Base-by-base conservation (phyloP, 2,797 vertebrate genomes). In the Pteronotus mesoamericanus region DNA sequence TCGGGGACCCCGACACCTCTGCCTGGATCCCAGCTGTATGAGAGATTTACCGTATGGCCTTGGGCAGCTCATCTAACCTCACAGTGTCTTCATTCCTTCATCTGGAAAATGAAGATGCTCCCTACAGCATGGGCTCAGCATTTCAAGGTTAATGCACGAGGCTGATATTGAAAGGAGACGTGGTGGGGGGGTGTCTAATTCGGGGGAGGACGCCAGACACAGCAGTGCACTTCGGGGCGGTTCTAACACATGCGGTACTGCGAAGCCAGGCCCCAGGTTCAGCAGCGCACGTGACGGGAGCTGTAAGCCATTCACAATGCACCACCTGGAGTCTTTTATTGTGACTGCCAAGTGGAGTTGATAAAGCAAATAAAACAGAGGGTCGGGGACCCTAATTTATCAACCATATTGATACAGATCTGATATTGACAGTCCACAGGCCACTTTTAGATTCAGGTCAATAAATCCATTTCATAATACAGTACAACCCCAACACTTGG, bases 401-500 rank as follows among this genome's bases (percentile, higher is more conserved):
- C 95, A 96, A 83, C 91, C 3, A 9, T 79, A 96, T 94, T 86
- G 96, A 97, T 94, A 90, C 77, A 51, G 77, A 79, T 96, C 91
- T 61, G 57, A 34, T 93, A 97, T 96, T 92, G 97, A 96, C 94
- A 97, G 44, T 84, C 84, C 83, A 94, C 0, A 3, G 48, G 68
- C 86, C 51, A 37, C 93, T 92, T 96, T 96, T 96, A 82, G 80
- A 94, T 89, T 85, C 64, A 5, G 42, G 84, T 96, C 96, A 94
- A 96, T 94, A 97, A 98, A 98, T 97, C 92, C 83, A 96, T 93
- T 97, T 98, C 77, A 96, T 96, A 97, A 97, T 96, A 96, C 48
- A 96, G 78, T 96, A 79, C 53, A 92, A 74, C 89, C 89, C 80
- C 79, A 59, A 92, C 71, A 94, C 89, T 87, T 84, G 0, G 2